Percentiles rank a stretch among this genome's conserved stretches.
These are phyloP conservation scores for Portevinia maculata DNA, from an alignment of 2,888 invertebrate genomes.

Conservation along the genomic window DNA sequence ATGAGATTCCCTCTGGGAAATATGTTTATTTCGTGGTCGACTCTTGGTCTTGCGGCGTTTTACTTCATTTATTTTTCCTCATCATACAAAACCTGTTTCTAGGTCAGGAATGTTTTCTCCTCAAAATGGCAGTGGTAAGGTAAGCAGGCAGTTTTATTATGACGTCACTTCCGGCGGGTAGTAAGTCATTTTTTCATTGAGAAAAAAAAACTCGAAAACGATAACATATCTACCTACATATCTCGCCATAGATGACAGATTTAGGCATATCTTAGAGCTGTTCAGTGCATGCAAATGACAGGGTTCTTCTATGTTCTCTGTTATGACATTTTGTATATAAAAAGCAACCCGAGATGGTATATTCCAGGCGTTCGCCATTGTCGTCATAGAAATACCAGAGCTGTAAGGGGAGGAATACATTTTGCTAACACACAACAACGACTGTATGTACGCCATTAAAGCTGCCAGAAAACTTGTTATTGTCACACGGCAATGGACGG, in stretches of 20 bases:
- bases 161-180: conserved; percentile 60
- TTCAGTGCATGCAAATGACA: conserved; percentile 26
- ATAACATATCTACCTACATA: neutral
- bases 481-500: conserved; percentile 28
- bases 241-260: no score
- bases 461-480: conserved; percentile 43
- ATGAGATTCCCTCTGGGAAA: conserved; percentile 55
- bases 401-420: neutral
- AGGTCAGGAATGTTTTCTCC: conserved; percentile 44
- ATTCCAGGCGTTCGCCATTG: conserved; percentile 6
- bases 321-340: conserved; percentile 14
- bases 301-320: neutral
- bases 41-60: conserved; percentile 42
- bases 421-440: neutral
- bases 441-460: conserved; percentile 8
- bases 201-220: neutral
- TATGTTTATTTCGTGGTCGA: conserved; percentile 41
- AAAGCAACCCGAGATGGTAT: neutral
- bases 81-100: conserved; percentile 60
- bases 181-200: neutral
- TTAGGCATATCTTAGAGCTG: neutral
- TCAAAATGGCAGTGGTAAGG: neutral
- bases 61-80: conserved; percentile 10
- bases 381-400: neutral
- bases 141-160: neutral